Conservation (phyloP, 2,113 vertebrate species). For the Narcine bancroftii region DNA sequence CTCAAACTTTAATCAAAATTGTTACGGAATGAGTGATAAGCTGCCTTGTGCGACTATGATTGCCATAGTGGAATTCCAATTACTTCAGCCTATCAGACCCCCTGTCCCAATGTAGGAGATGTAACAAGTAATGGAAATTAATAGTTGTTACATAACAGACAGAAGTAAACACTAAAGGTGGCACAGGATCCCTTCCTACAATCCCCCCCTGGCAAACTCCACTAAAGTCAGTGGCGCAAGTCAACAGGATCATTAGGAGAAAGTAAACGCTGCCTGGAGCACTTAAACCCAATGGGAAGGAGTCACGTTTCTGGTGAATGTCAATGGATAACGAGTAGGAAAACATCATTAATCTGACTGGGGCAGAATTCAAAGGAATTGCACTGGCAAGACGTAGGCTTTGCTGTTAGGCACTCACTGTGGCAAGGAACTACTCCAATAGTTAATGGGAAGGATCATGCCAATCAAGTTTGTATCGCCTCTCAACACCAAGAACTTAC, state of each 20-base stretch:
- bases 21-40: neutral
- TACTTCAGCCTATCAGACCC: neutral
- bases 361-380: no score
- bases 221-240: neutral
- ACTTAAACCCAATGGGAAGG: no score
- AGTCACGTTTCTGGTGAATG: neutral
- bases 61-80: neutral
- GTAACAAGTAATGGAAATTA: neutral
- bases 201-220: neutral
- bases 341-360: no score
- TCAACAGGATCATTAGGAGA: neutral
- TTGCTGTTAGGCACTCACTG: no score
- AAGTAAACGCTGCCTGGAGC: neutral
- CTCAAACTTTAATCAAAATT: neutral
- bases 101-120: neutral
- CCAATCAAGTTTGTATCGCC: no score
- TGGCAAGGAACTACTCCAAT: no score
- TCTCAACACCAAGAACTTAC: no score
- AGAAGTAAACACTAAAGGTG: neutral
- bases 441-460: no score
- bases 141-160: neutral
- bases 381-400: no score
- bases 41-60: neutral
- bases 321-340: no score
- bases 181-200: no score